These are phyloP conservation scores for Bembecia ichneumoniformis DNA, from an alignment of 2,888 invertebrate genomes.

Conservation along the genomic window DNA sequence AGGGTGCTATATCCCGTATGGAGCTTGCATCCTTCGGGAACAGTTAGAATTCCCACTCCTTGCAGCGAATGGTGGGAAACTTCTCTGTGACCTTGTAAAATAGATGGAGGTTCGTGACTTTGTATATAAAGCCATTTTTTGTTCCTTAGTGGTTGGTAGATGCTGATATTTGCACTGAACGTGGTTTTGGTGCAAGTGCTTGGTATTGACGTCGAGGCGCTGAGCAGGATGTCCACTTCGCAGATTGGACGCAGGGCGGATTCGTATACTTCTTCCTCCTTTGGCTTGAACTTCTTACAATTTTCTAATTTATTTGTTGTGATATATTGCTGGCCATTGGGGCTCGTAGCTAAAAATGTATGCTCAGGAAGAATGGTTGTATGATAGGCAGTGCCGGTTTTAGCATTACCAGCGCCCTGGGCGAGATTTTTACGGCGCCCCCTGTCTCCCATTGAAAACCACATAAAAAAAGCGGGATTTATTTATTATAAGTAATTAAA, in stretches of 20 bases:
- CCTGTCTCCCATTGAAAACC: too few relatives aligned
- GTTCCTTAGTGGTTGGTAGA: neutral
- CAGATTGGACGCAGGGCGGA: conserved; percentile 2
- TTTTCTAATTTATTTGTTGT: conserved; percentile 12
- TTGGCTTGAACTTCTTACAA: conserved; percentile 10
- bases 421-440: too few relatives aligned
- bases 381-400: too few relatives aligned
- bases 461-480: too few relatives aligned
- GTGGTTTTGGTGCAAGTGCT: neutral
- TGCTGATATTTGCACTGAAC: too few relatives aligned
- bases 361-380: conserved; percentile 24
- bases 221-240: conserved; percentile 2
- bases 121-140: neutral
- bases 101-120: neutral
- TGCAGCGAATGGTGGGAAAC: neutral
- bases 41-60: neutral
- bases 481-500: too few relatives aligned
- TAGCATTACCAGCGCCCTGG: too few relatives aligned
- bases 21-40: too few relatives aligned
- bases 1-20: conserved; percentile 2
- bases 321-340: conserved; percentile 15
- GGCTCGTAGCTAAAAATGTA: conserved; percentile 16
- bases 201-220: neutral
- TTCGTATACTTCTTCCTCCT: neutral
- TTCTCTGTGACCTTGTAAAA: neutral